These are phyloP conservation scores for Pipistrellus pygmaeus DNA, from an alignment of 2,797 vertebrate genomes.

Conservation along the genomic window DNA sequence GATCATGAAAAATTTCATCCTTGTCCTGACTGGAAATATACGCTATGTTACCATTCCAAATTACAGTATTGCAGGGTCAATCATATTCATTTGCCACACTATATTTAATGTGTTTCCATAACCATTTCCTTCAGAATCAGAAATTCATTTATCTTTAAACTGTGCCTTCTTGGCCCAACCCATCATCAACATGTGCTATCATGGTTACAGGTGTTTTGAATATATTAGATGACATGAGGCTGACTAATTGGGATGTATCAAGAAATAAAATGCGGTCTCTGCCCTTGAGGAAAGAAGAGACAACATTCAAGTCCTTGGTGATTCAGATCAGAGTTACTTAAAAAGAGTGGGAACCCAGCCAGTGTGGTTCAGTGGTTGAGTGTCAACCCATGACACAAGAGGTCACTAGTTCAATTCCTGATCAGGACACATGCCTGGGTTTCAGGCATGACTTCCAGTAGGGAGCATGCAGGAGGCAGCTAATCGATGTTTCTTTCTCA, in stretches of 20 bases:
- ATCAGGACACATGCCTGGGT: too few species aligned
- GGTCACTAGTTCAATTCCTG: too few species aligned
- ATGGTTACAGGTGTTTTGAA: not conserved
- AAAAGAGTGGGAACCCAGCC: not conserved
- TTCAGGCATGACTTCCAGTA: too few species aligned
- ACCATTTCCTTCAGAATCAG: slow-evolving; percentile 50
- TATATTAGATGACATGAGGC: not conserved
- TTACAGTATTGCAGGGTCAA: not conserved
- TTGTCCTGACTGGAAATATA: slow-evolving; percentile 67
- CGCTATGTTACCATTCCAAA: slow-evolving; percentile 51
- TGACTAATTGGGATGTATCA: not conserved
- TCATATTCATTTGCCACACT: slow-evolving; percentile 31
- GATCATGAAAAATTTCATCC: slow-evolving; percentile 77
- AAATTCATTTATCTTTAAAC: slow-evolving; percentile 30
- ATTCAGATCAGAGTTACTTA: not conserved
- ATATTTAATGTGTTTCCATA: slow-evolving; percentile 49
- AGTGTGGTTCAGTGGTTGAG: too few species aligned
- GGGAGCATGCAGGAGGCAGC: too few species aligned
- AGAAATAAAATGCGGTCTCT: not conserved
- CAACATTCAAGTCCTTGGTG: not conserved
- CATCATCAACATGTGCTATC: not conserved
- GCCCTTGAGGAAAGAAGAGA: not conserved
- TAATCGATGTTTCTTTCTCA: too few species aligned
- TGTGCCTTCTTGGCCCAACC: slow-evolving; percentile 20
- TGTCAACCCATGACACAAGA: too few species aligned